These are phyloP conservation scores for Phrynocephalus versicolor DNA, from an alignment of 2,113 vertebrate genomes.

Conservation along the genomic window DNA sequence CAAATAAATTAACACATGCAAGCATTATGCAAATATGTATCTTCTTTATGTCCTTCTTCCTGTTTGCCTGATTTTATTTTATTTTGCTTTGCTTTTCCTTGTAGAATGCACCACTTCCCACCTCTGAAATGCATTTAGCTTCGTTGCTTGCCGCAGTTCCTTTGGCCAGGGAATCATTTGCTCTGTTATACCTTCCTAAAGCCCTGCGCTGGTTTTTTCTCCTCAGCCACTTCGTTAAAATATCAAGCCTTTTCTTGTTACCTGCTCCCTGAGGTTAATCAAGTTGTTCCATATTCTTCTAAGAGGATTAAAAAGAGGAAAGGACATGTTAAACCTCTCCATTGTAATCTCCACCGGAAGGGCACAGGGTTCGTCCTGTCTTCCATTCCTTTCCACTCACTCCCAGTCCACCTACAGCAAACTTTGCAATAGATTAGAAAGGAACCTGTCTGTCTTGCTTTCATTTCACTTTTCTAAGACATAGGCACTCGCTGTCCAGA, in stretches of 20 bases:
- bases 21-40: neutral
- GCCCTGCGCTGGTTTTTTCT: conserved; percentile 38
- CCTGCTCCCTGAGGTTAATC: conserved; percentile 68
- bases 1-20: neutral
- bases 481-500: no score
- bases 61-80: neutral
- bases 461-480: no score
- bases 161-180: neutral
- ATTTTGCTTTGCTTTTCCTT: neutral
- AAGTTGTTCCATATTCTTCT: conserved; percentile 62
- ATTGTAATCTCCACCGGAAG: conserved; percentile 66
- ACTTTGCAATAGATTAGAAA: neutral
- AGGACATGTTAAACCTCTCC: conserved; percentile 59
- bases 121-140: neutral
- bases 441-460: neutral
- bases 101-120: no score
- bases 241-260: conserved; percentile 33
- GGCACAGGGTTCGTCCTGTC: conserved; percentile 55
- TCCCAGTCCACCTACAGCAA: no score
- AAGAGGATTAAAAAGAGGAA: conserved; percentile 68
- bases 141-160: neutral
- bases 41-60: neutral
- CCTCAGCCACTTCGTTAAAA: conserved; percentile 45
- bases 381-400: no score
- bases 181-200: conserved; percentile 37